Evolutionary conservation across 2,888 invertebrate genomes (phyloP).

Genomic region (Erebia epiphron): DNA sequence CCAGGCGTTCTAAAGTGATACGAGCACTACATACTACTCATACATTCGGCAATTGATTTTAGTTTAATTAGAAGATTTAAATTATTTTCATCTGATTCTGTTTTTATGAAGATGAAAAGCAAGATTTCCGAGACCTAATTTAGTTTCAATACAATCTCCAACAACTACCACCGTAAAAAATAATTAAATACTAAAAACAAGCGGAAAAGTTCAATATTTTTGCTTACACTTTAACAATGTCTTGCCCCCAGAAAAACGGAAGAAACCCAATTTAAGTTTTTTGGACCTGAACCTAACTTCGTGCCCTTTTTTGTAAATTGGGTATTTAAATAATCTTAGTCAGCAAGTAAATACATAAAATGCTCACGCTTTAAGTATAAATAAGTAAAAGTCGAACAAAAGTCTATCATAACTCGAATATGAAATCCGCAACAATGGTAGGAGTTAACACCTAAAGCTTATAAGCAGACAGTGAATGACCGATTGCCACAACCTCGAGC

Average conservation of each 20-base stretch:
- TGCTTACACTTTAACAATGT: neutral
- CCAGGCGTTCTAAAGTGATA: too few species aligned
- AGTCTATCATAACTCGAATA: constrained; percentile 22
- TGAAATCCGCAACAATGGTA: constrained; percentile 34
- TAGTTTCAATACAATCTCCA: neutral
- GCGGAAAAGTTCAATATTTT: neutral
- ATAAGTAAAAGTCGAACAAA: constrained; percentile 19
- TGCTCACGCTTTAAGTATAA: neutral
- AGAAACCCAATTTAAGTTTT: neutral
- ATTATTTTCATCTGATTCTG: neutral
- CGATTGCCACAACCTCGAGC: constrained; percentile 47
- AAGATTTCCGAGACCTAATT: neutral
- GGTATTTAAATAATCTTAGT: too few species aligned
- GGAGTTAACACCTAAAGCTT: constrained; percentile 37
- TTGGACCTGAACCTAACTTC: too few species aligned
- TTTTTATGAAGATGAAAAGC: neutral
- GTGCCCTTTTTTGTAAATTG: neutral
- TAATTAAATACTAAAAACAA: too few species aligned
- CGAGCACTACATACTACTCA: too few species aligned
- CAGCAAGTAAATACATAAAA: too few species aligned
- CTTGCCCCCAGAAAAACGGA: neutral
- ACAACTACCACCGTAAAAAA: neutral
- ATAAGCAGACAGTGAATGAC: constrained; percentile 48
- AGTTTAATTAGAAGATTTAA: too few species aligned
- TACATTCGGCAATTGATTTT: too few species aligned